Evolutionary conservation across 2,113 vertebrate species (phyloP), one percentile per base, ranked within the genome.

Genomic region (Urocynchramus pylzowi): DNA sequence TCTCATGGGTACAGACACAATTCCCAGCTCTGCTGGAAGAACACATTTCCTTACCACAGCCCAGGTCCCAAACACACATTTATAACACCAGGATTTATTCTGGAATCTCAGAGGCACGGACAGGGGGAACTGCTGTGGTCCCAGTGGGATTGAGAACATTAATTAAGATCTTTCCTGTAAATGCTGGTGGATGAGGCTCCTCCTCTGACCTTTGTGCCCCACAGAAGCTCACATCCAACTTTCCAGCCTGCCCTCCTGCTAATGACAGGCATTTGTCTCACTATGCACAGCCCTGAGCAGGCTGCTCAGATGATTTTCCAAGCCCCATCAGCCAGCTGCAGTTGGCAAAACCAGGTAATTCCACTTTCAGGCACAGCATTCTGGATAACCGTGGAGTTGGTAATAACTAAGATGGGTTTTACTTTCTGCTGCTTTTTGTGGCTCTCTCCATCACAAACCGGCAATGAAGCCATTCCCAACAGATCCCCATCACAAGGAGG

Each of bases 21-120:
- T 0, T 9, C 8, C 61, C 13, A 6, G 14, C 70, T 21, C 22
- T 2, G 23, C 31, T 27, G 24, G 60, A 37, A 74, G 37, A 81
- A 52, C 33, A 31, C 71, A 8, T 2, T 11, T 33, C 45, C 57
- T 26, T 11, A 20, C 2, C 44, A 18, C 49, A 39, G 4, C 2
- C 19, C 37, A 10, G 26, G 45, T 8, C 59, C 21, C 60, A 53
- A 28, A 28, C 16, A 15, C 4, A 26, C 47, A 3, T 49, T 16
- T 11, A 2, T 0, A 24, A 7, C 1, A 28, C 2, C 45, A 57
- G 50, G 50, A 3, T 2, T 2, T 3, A 2, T 8, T n/a, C 6
- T 33, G 37, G 59, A 35, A 26, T 14, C 67, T 60, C 87, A 64
- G 70, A 12, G 49, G 28, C 3, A 44, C 2, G 0, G 23, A 7